Evolutionary conservation across 2,888 invertebrate species (phyloP), one percentile per base, ranked within the genome.

Genomic region (Drosophila greeni): DNA sequence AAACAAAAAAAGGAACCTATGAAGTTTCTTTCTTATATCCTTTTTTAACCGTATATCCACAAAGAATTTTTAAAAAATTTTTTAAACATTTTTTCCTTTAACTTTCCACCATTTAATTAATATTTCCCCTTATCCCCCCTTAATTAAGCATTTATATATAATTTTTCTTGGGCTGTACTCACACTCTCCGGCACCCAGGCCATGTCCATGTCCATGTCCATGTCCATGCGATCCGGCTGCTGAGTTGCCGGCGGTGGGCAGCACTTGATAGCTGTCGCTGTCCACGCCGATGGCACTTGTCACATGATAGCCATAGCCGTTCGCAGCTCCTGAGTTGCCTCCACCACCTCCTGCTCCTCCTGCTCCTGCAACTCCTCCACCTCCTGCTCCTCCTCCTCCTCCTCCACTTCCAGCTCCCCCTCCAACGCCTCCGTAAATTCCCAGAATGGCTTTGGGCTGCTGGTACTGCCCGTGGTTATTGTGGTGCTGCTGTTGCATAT

Each of bases 231-330:
- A 47, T 39, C 52, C 65, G 26, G 66, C 66, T 43, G 61, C 66
- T 52, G 61, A 65, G 53, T 42, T 66, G 37, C 74, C 68, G 57
- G 73, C 74, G 68, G 86, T 74, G 65, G 87, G 86, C 75, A 86
- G 73, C 78, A 87, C 85, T 86, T 86, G 86, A 86, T 86, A 86
- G 84, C 84, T 87, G 67, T 86, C 87, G 69, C 85, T 75, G 73
- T 86, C 86, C 70, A 79, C 82, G 74, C 87, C 87, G 70, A 85
- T 80, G 73, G 80, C 85, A 81, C 85, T 86, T 84, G 87, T 86
- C 86, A 87, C 84, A 73, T 87, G 86, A 83, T 86, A 87, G 72
- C 86, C 87, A 71, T 86, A 86, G 57, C 86, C 86, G 70, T 86
- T 87, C 65, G 79, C 61, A 5, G 20, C 29, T 4, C 37, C 52